These are phyloP conservation scores for Anabas testudineus DNA, from an alignment of 2,797 vertebrate species.

Conservation along the genomic window DNA sequence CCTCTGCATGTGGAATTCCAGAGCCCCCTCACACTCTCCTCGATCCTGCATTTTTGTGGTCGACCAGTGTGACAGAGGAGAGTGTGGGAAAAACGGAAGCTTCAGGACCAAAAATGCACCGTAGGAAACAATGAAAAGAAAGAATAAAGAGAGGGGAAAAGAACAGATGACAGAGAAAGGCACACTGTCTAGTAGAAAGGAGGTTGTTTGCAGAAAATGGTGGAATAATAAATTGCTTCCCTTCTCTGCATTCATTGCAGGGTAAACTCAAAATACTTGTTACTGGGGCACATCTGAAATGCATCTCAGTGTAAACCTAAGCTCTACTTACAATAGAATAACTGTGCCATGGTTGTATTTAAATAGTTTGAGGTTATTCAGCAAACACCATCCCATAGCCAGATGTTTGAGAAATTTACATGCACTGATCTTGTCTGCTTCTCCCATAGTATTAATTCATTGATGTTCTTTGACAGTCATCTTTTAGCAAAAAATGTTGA, in stretches of 20 bases:
- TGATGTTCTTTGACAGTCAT: slow-evolving; percentile 41
- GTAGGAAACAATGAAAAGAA: slow-evolving; percentile 86
- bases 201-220: slow-evolving; percentile 79
- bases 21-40: slow-evolving; percentile 90
- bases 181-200: slow-evolving; percentile 81
- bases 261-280: slow-evolving; percentile 74
- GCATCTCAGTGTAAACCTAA: slow-evolving; percentile 59
- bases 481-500: too few species aligned
- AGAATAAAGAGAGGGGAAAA: slow-evolving; percentile 71
- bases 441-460: slow-evolving; percentile 17
- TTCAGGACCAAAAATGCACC: slow-evolving; percentile 91
- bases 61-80: slow-evolving; percentile 94
- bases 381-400: slow-evolving; percentile 57
- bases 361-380: slow-evolving; percentile 66
- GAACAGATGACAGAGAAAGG: slow-evolving; percentile 84
- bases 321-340: slow-evolving; percentile 70
- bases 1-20: slow-evolving; percentile 91
- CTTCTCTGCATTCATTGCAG: slow-evolving; percentile 71
- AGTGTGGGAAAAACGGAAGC: slow-evolving; percentile 99
- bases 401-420: slow-evolving; percentile 53
- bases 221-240: slow-evolving; percentile 80
- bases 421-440: slow-evolving; percentile 19
- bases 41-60: slow-evolving; percentile 96
- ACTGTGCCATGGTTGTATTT: slow-evolving; percentile 61
- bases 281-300: slow-evolving; percentile 79